These are phyloP conservation scores for Apomyelois bistriatella DNA, from an alignment of 2,888 invertebrate genomes.

Conservation along the genomic window DNA sequence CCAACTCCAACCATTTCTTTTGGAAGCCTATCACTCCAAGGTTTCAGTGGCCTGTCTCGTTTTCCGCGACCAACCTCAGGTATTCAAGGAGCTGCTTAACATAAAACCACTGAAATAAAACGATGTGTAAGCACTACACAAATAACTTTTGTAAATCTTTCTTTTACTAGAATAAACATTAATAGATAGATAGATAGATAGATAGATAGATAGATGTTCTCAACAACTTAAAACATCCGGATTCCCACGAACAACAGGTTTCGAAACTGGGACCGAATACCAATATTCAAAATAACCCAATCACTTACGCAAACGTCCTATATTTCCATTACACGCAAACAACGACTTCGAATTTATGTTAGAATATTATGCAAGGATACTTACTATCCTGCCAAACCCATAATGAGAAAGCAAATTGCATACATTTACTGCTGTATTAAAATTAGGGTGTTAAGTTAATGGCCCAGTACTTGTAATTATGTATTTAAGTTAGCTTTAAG, in stretches of 20 bases:
- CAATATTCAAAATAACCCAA: slow-evolving; percentile 7
- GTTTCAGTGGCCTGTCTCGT: too few relatives aligned
- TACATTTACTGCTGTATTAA: background rate
- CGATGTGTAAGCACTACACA: too few relatives aligned
- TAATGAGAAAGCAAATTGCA: slow-evolving; percentile 18
- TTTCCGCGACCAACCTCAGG: too few relatives aligned
- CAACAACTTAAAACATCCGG: background rate
- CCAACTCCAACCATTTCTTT: too few relatives aligned
- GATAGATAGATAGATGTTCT: background rate
- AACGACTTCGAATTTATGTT: slow-evolving; percentile 16
- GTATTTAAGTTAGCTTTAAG: too few relatives aligned
- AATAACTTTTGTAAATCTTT: too few relatives aligned
- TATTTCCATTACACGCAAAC: slow-evolving; percentile 8
- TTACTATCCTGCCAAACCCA: slow-evolving; percentile 13
- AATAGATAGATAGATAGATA: too few relatives aligned
- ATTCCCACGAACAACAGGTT: slow-evolving; percentile 2
- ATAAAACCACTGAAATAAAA: too few relatives aligned
- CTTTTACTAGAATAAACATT: too few relatives aligned
- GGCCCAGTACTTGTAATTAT: background rate
- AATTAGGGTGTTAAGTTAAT: background rate
- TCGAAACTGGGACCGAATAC: background rate
- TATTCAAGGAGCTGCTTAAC: too few relatives aligned
- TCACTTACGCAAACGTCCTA: background rate
- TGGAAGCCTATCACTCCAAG: too few relatives aligned
- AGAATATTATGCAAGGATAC: slow-evolving; percentile 17